Evolutionary conservation across 1,140 invertebrate genomes (phyloP), one percentile per base, ranked within the genome.

Genomic region (Drosophila eugracilis): DNA sequence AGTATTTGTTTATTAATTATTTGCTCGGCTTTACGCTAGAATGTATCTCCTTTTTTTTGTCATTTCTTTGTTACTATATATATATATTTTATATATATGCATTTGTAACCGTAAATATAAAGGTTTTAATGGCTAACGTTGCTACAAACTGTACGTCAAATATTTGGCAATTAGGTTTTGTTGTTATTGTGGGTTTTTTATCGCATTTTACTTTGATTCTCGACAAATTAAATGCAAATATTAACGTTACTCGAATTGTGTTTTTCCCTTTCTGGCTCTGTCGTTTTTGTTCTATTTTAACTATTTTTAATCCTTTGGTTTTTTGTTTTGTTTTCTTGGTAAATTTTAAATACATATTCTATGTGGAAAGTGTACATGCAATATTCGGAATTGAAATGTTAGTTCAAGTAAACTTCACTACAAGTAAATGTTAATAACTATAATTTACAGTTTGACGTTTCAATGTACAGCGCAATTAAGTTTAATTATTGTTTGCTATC

Each of bases 161-260:
- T 88, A 88, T 88, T 88, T 88, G 83, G 83, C 83, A 88, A 88
- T 88, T 78, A 89, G 74, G 81, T 88, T 69, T 80, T 80, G 58
- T 54, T 67, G 42, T 54, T 75, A 58, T 72, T 85, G 59, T 67
- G 54, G 62, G 32, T 75, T 75, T 69, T 69, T 59, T 67, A 67
- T 50, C 55, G 54, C 73, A 69, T 69, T 77, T 77, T 63, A 57
- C 58, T 71, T 72, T 73, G 69, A 60, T 75, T 75, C 49, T 62
- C 36, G 54, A 73, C 48, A 81, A 86, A 86, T 78, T 74, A 86
- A 86, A 86, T 83, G 84, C 62, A 88, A 88, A 88, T 72, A 86
- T 88, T 78, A 83, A 62, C 70, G 37, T 72, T 66, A 53, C 39
- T 47, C 58, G 60, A 62, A 55, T 63, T 59, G 37, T 22, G n/a